phyloP scores from a whole-genome alignment of 2,888 invertebrate genomes.

The Ochropleura plecta region DNA sequence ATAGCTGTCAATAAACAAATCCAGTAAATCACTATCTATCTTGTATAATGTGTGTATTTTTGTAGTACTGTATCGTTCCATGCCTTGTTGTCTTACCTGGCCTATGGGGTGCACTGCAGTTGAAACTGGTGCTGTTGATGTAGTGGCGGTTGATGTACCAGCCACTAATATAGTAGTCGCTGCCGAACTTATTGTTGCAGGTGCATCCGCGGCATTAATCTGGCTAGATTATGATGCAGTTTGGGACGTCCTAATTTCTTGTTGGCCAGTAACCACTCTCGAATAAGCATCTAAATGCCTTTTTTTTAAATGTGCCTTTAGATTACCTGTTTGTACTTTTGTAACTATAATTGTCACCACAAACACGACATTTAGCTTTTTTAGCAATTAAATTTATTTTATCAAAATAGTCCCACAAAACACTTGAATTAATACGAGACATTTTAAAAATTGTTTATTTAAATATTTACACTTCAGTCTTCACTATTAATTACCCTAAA shows the following conservation, averaged over 20 bases:
- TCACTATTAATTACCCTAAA: too few species aligned
- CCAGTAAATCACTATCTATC: background rate
- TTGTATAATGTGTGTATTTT: too few species aligned
- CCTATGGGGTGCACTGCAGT: too few species aligned
- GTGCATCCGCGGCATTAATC: background rate
- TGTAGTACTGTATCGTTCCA: conserved; percentile 10
- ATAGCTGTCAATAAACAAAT: background rate
- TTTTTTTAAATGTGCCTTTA: conserved; percentile 1
- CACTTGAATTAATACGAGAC: conserved; percentile 1
- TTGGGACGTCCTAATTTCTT: background rate
- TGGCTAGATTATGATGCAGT: background rate
- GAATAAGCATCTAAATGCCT: background rate
- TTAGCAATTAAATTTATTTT: background rate
- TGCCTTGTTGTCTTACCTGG: background rate
- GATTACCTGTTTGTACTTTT: background rate
- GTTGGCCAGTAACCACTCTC: background rate
- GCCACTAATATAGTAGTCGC: background rate
- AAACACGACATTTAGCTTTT: conserved; percentile 9
- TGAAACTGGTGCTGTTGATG: background rate
- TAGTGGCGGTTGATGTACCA: background rate
- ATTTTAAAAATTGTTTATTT: conserved; percentile 3
- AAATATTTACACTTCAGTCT: too few species aligned
- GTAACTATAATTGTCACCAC: conserved; percentile 5
- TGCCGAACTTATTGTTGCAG: background rate
- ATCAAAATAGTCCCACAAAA: conserved; percentile 4